Evolutionary conservation across 2,113 vertebrate species (phyloP).

Genomic region (Nematolebias whitei): DNA sequence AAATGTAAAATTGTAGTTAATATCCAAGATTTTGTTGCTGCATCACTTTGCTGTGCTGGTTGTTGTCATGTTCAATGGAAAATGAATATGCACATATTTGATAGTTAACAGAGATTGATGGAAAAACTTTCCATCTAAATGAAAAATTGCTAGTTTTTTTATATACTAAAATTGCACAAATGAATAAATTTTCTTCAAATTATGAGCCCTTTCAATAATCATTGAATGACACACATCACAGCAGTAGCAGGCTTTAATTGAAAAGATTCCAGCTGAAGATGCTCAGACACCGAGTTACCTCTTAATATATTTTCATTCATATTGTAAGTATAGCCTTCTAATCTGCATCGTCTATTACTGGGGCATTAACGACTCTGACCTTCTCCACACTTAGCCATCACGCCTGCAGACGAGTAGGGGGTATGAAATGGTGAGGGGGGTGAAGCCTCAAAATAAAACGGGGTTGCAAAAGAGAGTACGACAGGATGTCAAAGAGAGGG

Average conservation of each 20-base stretch:
- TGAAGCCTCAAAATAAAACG: slow-evolving; percentile 21
- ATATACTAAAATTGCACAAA: too few species aligned
- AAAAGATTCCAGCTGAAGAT: slow-evolving; percentile 34
- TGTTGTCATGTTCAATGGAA: too few species aligned
- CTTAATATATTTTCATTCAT: slow-evolving; percentile 59
- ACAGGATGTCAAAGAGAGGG: slow-evolving; percentile 53
- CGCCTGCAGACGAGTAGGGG: slow-evolving; percentile 21
- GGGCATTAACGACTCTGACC: slow-evolving; percentile 72
- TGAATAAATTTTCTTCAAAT: not conserved
- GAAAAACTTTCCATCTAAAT: too few species aligned
- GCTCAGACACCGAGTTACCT: slow-evolving; percentile 35
- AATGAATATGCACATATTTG: too few species aligned
- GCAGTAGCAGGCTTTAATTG: slow-evolving; percentile 5
- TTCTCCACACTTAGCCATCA: slow-evolving; percentile 67
- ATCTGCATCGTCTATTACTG: slow-evolving; percentile 66
- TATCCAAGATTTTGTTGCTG: too few species aligned
- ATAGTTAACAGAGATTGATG: too few species aligned
- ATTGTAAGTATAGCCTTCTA: slow-evolving; percentile 53
- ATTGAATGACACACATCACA: not conserved
- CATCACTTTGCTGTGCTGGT: too few species aligned
- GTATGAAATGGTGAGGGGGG: not conserved
- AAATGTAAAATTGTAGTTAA: too few species aligned
- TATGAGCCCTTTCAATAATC: not conserved
- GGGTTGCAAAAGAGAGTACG: slow-evolving; percentile 35
- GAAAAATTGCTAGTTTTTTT: too few species aligned